phyloP scores from a whole-genome alignment of 2,113 vertebrate genomes.

The Tringa solitaria region DNA sequence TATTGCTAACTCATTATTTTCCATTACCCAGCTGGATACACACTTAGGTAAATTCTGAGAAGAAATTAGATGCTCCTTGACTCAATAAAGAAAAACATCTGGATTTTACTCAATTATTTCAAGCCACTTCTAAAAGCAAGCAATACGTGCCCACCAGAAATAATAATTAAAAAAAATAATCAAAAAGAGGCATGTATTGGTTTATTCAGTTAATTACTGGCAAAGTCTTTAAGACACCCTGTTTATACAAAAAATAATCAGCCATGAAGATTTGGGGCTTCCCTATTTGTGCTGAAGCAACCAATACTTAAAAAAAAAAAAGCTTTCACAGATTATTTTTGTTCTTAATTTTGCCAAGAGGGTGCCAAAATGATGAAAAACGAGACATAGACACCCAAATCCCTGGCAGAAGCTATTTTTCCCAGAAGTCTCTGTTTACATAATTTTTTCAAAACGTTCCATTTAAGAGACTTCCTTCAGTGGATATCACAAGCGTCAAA shows the following conservation, averaged over 20 bases:
- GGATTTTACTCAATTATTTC: not conserved
- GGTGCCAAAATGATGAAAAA: not conserved
- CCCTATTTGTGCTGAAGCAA: not conserved
- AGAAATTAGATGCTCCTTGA: conserved; percentile 10
- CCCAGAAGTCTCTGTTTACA: not conserved
- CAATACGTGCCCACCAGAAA: not conserved
- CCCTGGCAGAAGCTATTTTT: not conserved
- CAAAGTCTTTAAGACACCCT: not conserved
- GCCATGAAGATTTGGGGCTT: not conserved
- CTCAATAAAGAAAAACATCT: conserved; percentile 1
- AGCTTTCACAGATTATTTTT: not conserved
- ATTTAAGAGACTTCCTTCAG: not conserved
- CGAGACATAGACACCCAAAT: not conserved
- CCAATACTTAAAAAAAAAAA: not conserved
- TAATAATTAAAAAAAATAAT: not conserved
- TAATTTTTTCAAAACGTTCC: not conserved
- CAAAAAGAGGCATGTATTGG: not conserved
- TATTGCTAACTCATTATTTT: not conserved
- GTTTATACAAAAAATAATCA: not conserved
- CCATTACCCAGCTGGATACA: conserved; percentile 22
- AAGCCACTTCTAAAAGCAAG: not conserved
- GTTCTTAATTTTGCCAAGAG: not conserved
- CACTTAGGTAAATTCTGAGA: not conserved
- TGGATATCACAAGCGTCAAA: not conserved
- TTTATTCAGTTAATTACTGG: not conserved